Conservation (phyloP, 2,113 vertebrate genomes). For the Nothobranchius furzeri region DNA sequence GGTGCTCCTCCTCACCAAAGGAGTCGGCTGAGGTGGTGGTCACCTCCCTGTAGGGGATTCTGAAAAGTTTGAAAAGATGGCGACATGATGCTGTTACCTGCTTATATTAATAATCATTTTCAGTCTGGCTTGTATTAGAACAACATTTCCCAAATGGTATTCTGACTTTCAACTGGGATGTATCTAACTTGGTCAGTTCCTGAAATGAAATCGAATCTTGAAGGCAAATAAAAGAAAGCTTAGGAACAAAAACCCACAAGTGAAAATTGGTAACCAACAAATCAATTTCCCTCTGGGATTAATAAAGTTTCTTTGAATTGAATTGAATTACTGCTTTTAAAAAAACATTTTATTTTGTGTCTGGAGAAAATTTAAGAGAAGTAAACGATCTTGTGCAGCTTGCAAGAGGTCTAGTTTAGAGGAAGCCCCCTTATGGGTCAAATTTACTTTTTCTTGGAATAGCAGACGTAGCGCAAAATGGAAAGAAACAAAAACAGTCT, state of each 20-base stretch:
- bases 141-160: neutral
- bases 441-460: neutral
- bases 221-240: neutral
- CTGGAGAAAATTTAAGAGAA: neutral
- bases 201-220: neutral
- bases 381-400: neutral
- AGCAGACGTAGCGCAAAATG: neutral
- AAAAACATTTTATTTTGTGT: neutral
- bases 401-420: neutral
- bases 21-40: too few species aligned
- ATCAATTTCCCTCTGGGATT: too few species aligned
- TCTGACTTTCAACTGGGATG: neutral
- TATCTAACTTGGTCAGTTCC: neutral
- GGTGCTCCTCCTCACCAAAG: too few species aligned
- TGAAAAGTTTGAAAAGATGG: too few species aligned
- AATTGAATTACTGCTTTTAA: too few species aligned
- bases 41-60: too few species aligned
- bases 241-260: too few species aligned
- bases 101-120: too few species aligned
- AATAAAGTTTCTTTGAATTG: too few species aligned
- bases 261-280: too few species aligned
- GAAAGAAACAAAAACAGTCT: neutral
- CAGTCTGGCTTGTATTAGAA: too few species aligned
- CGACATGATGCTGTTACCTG: too few species aligned
- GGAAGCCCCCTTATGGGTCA: neutral